Evolutionary conservation across 2,797 vertebrate genomes (phyloP).

Genomic region (Tolypeutes matacus): DNA sequence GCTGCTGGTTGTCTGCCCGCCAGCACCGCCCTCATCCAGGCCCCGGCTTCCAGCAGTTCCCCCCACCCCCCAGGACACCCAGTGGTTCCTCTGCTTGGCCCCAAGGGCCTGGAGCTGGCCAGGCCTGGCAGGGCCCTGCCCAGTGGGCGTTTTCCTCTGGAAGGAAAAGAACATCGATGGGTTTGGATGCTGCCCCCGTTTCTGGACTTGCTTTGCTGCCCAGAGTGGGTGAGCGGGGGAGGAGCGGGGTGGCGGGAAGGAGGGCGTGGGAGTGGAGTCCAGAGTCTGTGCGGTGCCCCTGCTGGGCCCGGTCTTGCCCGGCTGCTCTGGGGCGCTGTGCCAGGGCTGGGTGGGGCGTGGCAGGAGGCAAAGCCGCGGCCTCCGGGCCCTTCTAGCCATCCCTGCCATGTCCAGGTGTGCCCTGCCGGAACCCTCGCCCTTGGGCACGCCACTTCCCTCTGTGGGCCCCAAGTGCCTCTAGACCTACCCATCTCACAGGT

Average conservation of each 20-base stretch:
- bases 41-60: too few relatives aligned
- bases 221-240: neutral
- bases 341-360: neutral
- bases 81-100: neutral
- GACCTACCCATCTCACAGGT: neutral
- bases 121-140: neutral
- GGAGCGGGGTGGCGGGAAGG: neutral
- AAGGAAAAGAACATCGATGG: neutral
- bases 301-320: neutral
- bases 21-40: neutral
- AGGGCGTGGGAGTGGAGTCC: neutral
- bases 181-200: slow-evolving; percentile 16
- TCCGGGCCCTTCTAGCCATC: neutral
- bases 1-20: neutral
- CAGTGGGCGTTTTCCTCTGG: neutral
- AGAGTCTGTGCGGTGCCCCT: neutral
- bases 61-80: neutral
- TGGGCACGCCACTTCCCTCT: neutral
- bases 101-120: neutral
- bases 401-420: neutral
- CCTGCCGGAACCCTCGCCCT: neutral
- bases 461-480: neutral
- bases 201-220: slow-evolving; percentile 41
- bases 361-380: neutral
- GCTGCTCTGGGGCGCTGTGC: neutral